phyloP scores from a whole-genome alignment of 2,888 invertebrate genomes.

The Frankliniella intonsa region DNA sequence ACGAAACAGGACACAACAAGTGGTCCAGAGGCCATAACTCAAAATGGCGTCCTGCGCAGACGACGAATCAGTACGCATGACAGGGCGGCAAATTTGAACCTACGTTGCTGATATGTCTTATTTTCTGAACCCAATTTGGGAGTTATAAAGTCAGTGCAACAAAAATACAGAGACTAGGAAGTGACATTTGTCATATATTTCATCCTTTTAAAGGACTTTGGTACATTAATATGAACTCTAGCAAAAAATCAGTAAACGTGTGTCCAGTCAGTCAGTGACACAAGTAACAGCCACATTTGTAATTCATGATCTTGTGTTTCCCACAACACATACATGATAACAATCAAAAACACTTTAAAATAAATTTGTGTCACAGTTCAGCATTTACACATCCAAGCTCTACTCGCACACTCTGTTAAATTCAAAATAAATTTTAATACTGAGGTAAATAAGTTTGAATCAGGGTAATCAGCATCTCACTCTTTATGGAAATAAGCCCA shows the following conservation, averaged over 20 bases:
- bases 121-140: neutral
- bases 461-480: too few species aligned
- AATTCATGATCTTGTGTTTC: neutral
- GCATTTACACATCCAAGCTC: too few species aligned
- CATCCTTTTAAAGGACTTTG: neutral
- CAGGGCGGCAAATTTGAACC: neutral
- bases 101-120: neutral
- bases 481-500: too few species aligned
- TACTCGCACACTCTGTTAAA: too few species aligned
- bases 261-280: neutral
- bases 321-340: too few species aligned
- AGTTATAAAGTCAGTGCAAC: neutral
- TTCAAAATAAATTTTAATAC: too few species aligned
- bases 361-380: too few species aligned
- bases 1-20: slow-evolving; percentile 12
- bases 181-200: neutral
- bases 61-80: neutral
- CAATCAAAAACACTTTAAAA: too few species aligned
- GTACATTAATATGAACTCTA: neutral
- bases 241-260: neutral
- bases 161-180: too few species aligned
- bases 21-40: slow-evolving; percentile 24
- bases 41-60: slow-evolving; percentile 22
- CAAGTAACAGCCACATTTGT: neutral
- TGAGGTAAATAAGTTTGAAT: too few species aligned